phyloP scores from a whole-genome alignment of 1,140 invertebrate genomes.

The Pygmarrhopalites habei region DNA sequence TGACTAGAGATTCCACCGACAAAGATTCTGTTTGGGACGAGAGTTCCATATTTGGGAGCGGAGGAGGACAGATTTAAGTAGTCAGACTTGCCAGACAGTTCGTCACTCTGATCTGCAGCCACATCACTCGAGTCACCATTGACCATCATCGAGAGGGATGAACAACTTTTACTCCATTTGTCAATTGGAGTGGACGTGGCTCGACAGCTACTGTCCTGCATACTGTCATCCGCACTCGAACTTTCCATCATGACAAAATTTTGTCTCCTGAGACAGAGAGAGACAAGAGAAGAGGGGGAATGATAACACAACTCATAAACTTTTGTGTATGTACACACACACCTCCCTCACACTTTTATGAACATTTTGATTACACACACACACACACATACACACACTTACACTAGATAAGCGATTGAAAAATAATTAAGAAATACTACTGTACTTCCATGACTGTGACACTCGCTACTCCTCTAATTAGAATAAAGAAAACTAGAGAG shows the following conservation, averaged over 20 bases:
- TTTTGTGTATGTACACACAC: no score
- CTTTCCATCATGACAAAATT: conserved; percentile 6
- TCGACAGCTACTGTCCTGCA: neutral
- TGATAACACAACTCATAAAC: no score
- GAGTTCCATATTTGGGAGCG: conserved; percentile 52
- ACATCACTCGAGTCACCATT: conserved; percentile 8
- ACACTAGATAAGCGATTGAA: no score
- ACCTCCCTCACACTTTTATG: no score
- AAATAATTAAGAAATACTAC: no score
- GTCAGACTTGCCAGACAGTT: neutral
- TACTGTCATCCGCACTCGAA: conserved; percentile 5
- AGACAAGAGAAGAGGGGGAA: no score
- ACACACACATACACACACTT: no score
- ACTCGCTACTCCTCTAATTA: no score
- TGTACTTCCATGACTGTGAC: no score
- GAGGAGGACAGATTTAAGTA: conserved; percentile 9
- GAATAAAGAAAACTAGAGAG: no score
- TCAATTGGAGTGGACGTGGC: conserved; percentile 8
- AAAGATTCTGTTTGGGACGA: conserved; percentile 88
- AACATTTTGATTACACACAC: no score
- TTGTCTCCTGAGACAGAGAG: neutral
- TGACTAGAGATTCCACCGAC: conserved; percentile 74
- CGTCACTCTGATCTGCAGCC: neutral
- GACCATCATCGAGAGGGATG: neutral
- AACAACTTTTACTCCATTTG: conserved; percentile 7